phyloP scores from a whole-genome alignment of 2,888 invertebrate species.

The Dasypolia templi region DNA sequence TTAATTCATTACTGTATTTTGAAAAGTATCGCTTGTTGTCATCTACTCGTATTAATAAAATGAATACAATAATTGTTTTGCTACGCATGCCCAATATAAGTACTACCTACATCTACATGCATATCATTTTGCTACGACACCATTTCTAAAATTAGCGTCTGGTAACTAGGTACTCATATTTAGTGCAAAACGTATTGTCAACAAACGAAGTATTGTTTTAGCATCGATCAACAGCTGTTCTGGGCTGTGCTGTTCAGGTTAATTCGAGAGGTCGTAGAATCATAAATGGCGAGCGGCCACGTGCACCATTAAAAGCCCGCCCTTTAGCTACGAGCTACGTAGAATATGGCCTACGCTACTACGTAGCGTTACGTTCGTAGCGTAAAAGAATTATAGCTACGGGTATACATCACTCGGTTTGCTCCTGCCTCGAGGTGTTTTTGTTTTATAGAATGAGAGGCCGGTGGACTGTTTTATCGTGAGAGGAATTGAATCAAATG shows the following conservation, averaged over 20 bases:
- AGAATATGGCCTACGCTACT: constrained; percentile 17
- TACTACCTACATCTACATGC: not conserved
- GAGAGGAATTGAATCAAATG: constrained; percentile 27
- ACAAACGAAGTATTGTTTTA: constrained; percentile 14
- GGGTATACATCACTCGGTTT: constrained; percentile 21
- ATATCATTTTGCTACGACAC: not conserved
- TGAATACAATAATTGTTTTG: not conserved
- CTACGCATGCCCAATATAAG: not conserved
- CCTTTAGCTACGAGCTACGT: constrained; percentile 13
- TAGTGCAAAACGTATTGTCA: constrained; percentile 10
- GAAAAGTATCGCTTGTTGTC: not conserved
- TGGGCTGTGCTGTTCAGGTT: not conserved
- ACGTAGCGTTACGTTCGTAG: constrained; percentile 5
- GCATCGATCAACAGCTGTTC: constrained; percentile 11
- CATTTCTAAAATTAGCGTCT: not conserved
- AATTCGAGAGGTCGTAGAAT: not conserved
- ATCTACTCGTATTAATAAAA: not conserved
- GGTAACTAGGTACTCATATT: not conserved
- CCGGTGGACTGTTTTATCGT: constrained; percentile 11
- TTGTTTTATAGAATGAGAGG: constrained; percentile 12
- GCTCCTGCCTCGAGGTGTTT: constrained; percentile 18
- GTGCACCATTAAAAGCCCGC: not conserved
- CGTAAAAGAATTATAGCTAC: constrained; percentile 42
- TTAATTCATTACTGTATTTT: constrained; percentile 15
- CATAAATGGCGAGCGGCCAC: not conserved